phyloP scores from a whole-genome alignment of 2,888 invertebrate species.

The Pyrgus malvae region DNA sequence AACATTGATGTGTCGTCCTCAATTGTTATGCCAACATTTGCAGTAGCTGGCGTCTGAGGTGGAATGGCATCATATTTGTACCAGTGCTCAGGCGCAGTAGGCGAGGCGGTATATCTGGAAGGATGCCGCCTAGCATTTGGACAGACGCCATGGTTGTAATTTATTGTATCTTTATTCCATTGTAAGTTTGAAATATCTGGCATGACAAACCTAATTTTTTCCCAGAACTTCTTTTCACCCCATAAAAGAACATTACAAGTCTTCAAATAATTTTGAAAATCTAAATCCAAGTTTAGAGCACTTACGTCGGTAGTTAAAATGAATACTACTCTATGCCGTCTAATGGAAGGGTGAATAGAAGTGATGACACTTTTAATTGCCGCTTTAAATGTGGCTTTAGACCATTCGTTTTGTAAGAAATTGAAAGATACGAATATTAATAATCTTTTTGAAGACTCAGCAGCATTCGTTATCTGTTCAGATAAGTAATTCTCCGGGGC shows the following conservation, averaged over 20 bases:
- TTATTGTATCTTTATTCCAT: slow-evolving; percentile 81
- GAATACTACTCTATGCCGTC: slow-evolving; percentile 82
- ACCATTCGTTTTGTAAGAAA: slow-evolving; percentile 92
- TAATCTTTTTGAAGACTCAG: slow-evolving; percentile 86
- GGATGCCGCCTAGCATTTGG: slow-evolving; percentile 82
- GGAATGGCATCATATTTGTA: slow-evolving; percentile 85
- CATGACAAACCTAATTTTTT: slow-evolving; percentile 91
- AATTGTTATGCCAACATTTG: slow-evolving; percentile 76
- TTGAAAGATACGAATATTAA: slow-evolving; percentile 90
- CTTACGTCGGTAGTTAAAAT: slow-evolving; percentile 85
- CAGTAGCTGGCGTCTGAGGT: slow-evolving; percentile 75
- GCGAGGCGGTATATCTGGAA: slow-evolving; percentile 87
- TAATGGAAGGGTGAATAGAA: slow-evolving; percentile 84
- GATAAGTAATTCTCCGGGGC: slow-evolving; percentile 83
- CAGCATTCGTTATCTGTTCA: slow-evolving; percentile 83
- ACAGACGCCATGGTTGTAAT: slow-evolving; percentile 77
- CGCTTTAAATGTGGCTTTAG: slow-evolving; percentile 89
- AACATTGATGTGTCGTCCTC: slow-evolving; percentile 83
- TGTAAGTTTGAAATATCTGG: slow-evolving; percentile 87
- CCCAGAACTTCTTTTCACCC: slow-evolving; percentile 95
- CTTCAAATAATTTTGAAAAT: slow-evolving; percentile 87
- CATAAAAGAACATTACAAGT: slow-evolving; percentile 88
- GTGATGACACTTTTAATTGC: slow-evolving; percentile 88
- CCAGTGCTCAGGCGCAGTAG: slow-evolving; percentile 87
- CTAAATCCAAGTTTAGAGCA: slow-evolving; percentile 87